These are phyloP conservation scores for Saccostrea echinata DNA, from an alignment of 1,140 invertebrate genomes.

Conservation along the genomic window DNA sequence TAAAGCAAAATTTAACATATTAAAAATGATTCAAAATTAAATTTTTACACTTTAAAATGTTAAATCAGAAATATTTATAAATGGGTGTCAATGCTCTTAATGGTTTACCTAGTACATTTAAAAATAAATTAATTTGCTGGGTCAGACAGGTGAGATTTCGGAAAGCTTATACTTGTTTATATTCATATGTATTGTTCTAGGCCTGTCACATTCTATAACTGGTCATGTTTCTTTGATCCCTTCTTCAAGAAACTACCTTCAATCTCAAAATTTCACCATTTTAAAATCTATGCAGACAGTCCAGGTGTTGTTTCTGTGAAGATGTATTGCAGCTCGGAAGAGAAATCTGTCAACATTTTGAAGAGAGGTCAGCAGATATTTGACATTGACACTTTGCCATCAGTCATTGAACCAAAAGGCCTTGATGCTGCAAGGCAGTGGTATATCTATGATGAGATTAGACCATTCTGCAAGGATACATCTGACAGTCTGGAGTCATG, in stretches of 20 bases:
- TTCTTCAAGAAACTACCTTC: slow-evolving; percentile 51
- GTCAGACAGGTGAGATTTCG: not conserved
- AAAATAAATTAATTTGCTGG: slow-evolving; percentile 52
- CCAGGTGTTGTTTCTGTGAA: slow-evolving; percentile 42
- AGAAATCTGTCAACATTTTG: slow-evolving; percentile 5
- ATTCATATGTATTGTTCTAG: not conserved
- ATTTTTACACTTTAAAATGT: slow-evolving; percentile 55
- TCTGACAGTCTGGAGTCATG: slow-evolving; percentile 4
- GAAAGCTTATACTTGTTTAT: too few species aligned
- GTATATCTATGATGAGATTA: slow-evolving; percentile 51
- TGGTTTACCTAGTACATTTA: slow-evolving; percentile 33
- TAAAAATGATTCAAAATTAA: slow-evolving; percentile 52
- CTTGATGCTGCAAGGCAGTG: slow-evolving; percentile 44
- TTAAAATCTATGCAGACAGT: not conserved
- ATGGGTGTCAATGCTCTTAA: slow-evolving; percentile 26
- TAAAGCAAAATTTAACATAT: too few species aligned
- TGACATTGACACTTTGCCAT: not conserved
- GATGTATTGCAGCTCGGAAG: not conserved
- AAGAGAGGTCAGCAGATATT: not conserved
- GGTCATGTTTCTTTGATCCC: slow-evolving; percentile 42
- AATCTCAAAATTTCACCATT: slow-evolving; percentile 45
- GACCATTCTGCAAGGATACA: not conserved
- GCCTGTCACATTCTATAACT: slow-evolving; percentile 50
- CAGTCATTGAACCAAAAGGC: slow-evolving; percentile 6
- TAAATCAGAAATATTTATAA: slow-evolving; percentile 43